Percentiles rank a stretch among this genome's conserved stretches.
These are phyloP conservation scores for Diplolepis rosae DNA, from an alignment of 2,888 invertebrate genomes.

Conservation along the genomic window DNA sequence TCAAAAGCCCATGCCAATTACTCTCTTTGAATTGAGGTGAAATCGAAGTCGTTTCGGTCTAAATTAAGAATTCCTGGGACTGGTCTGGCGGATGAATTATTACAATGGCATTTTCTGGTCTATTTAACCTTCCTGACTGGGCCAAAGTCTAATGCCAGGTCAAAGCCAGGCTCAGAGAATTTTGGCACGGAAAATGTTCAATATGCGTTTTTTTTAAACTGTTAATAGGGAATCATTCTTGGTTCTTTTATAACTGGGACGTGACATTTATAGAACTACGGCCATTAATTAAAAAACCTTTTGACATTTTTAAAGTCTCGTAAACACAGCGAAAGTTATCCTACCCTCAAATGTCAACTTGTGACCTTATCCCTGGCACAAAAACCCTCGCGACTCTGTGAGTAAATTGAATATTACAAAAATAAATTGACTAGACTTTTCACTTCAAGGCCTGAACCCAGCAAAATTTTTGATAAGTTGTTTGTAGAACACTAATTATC, in stretches of 20 bases:
- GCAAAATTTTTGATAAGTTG: not conserved
- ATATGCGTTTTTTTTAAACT: too few species aligned
- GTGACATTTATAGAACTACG: slow-evolving; percentile 20
- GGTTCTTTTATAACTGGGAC: not conserved
- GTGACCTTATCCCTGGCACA: slow-evolving; percentile 42
- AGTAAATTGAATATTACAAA: slow-evolving; percentile 38
- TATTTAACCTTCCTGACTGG: too few species aligned
- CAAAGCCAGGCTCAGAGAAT: too few species aligned
- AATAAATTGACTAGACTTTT: not conserved
- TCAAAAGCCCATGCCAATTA: slow-evolving; percentile 19
- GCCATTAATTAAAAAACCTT: slow-evolving; percentile 46
- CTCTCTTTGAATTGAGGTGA: not conserved
- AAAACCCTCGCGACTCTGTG: slow-evolving; percentile 43
- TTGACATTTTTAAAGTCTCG: slow-evolving; percentile 47
- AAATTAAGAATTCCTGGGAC: slow-evolving; percentile 3
- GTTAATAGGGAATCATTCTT: too few species aligned
- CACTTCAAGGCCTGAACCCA: not conserved
- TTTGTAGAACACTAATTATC: too few species aligned
- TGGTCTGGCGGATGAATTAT: too few species aligned
- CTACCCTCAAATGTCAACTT: slow-evolving; percentile 42
- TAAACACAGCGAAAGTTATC: slow-evolving; percentile 41
- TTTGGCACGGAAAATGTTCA: too few species aligned
- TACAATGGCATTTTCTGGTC: too few species aligned
- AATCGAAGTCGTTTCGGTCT: slow-evolving; percentile 1
- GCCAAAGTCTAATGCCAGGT: too few species aligned